Evolutionary conservation across 2,888 invertebrate genomes (phyloP).

Genomic region (Agonopterix alstromeriana): DNA sequence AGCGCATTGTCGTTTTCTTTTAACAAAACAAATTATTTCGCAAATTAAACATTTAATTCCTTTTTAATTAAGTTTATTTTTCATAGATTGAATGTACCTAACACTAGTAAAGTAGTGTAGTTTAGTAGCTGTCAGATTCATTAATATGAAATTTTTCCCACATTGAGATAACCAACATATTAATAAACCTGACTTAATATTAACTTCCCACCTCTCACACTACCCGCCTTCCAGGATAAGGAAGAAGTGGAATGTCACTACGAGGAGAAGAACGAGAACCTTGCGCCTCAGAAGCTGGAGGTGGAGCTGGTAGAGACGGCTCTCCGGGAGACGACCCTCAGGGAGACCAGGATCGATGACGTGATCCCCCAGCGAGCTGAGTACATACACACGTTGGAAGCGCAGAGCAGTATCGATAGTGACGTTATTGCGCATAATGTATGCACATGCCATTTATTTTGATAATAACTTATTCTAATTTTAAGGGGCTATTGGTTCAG

Average conservation of each 20-base stretch:
- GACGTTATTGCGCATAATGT: constrained; percentile 83
- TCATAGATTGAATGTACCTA: no score
- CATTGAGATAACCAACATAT: no score
- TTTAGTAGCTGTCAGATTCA: no score
- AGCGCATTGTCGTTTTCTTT: no score
- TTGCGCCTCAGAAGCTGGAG: constrained; percentile 41
- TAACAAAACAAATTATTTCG: no score
- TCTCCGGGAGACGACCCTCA: constrained; percentile 53
- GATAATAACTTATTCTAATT: no score
- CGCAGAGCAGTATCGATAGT: constrained; percentile 75
- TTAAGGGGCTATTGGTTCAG: no score
- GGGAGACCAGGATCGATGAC: constrained; percentile 81
- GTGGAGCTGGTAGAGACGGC: constrained; percentile 52
- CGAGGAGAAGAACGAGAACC: constrained; percentile 69
- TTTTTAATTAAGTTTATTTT: no score
- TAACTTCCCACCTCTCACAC: not conserved
- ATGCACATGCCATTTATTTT: constrained; percentile 12
- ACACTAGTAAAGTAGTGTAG: no score
- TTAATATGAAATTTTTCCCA: no score
- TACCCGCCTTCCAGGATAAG: constrained; percentile 42
- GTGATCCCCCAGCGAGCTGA: constrained; percentile 66
- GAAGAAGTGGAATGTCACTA: constrained; percentile 70
- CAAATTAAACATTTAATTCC: no score
- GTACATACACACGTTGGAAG: constrained; percentile 65
- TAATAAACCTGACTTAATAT: no score